phyloP scores from a whole-genome alignment of 2,113 vertebrate species.

The Brachypodius melanocephalos region DNA sequence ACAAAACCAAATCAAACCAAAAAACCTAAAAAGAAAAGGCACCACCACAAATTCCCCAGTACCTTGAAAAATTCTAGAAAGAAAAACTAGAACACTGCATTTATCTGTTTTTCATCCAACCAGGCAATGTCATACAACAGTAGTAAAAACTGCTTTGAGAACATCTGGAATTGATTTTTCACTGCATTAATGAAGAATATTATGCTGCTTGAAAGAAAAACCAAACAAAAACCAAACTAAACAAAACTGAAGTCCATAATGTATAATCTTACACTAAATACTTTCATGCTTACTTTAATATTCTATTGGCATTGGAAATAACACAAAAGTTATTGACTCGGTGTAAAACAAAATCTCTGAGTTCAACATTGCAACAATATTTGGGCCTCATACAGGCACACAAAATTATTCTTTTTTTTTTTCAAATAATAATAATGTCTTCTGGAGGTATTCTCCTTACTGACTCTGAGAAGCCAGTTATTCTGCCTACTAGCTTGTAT shows the following conservation, averaged over 20 bases:
- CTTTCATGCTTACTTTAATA: not conserved
- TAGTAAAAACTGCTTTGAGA: not conserved
- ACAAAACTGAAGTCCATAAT: not conserved
- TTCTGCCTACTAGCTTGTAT: not conserved
- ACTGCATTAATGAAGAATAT: not conserved
- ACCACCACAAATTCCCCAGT: not conserved
- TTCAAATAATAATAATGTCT: not conserved
- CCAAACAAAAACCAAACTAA: not conserved
- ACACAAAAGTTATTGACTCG: not conserved
- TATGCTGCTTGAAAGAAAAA: not conserved
- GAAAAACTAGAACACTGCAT: not conserved
- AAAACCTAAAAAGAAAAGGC: not conserved
- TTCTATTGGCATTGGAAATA: not conserved
- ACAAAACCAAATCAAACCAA: not conserved
- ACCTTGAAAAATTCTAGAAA: not conserved
- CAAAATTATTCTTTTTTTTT: not conserved
- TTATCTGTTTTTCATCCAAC: not conserved
- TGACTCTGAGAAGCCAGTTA: not conserved
- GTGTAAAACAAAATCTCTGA: not conserved
- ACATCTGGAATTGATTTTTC: not conserved
- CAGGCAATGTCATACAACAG: not conserved
- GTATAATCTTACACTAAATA: not conserved
- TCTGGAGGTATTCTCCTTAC: not conserved
- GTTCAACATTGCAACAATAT: not conserved
- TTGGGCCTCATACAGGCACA: not conserved